A percentile compares a stretch with the other conserved stretches of the same genome.
Evolutionary conservation across 2,113 vertebrate species (phyloP).

Genomic region (Serilophus lunatus): DNA sequence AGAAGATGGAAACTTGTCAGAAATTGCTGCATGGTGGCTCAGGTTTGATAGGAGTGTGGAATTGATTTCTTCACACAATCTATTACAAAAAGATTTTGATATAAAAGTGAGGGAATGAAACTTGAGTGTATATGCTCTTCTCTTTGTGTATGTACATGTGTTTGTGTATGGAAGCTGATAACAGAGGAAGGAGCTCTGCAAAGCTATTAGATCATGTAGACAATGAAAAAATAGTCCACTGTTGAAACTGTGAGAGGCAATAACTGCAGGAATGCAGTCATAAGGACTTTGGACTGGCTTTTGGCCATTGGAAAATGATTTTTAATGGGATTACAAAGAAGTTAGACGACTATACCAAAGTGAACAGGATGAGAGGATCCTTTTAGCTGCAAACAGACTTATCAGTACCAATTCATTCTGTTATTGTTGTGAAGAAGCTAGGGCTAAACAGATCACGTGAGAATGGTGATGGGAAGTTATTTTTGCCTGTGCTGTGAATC

Average conservation of each 20-base stretch:
- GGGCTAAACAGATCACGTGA: not conserved
- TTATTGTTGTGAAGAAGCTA: not conserved
- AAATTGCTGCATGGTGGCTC: constrained; percentile 7
- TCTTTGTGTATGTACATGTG: not conserved
- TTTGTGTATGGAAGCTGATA: not conserved
- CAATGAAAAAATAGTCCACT: not conserved
- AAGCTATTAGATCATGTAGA: not conserved
- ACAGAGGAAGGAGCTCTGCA: not conserved
- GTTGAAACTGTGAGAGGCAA: not conserved
- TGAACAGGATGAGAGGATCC: not conserved
- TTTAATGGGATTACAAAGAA: not conserved
- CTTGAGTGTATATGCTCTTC: not conserved
- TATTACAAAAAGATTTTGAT: constrained; percentile 38
- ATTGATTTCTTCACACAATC: constrained; percentile 42
- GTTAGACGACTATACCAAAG: not conserved
- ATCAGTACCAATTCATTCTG: not conserved
- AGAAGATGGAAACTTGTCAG: constrained; percentile 36
- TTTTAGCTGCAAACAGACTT: not conserved
- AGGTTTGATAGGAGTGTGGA: constrained; percentile 4
- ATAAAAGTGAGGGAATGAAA: constrained; percentile 33
- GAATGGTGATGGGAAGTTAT: not conserved
- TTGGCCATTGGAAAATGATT: not conserved
- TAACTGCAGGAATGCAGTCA: not conserved
- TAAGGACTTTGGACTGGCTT: not conserved
- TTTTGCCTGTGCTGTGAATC: not conserved